These are phyloP conservation scores for Julus scanicus DNA, from an alignment of 2,888 invertebrate species.

Conservation along the genomic window DNA sequence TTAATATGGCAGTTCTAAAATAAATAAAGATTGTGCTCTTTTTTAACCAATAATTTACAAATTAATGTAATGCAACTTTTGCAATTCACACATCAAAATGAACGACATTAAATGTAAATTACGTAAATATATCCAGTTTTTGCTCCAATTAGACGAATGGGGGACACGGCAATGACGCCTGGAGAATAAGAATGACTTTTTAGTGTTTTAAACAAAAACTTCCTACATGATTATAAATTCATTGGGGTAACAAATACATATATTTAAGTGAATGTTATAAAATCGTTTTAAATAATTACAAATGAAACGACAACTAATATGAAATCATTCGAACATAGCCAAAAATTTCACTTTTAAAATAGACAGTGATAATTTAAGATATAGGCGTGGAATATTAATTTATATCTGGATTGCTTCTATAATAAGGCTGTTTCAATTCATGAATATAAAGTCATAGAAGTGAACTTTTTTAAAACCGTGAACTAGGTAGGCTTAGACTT, in stretches of 20 bases:
- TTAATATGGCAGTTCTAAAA: not conserved
- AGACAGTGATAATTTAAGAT: not conserved
- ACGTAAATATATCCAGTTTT: not conserved
- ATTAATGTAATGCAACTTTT: slow-evolving; percentile 11
- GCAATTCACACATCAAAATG: not conserved
- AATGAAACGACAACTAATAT: not conserved
- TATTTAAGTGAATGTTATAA: slow-evolving; percentile 3
- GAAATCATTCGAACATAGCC: not conserved
- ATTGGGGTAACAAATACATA: not conserved
- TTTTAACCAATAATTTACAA: not conserved
- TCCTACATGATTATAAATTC: slow-evolving; percentile 29
- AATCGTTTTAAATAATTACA: not conserved
- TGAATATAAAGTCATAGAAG: slow-evolving; percentile 45
- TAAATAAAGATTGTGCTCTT: not conserved
- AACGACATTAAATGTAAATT: slow-evolving; percentile 18
- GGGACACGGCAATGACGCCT: not conserved
- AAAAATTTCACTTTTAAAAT: not conserved
- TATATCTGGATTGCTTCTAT: slow-evolving; percentile 19
- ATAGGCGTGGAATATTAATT: not conserved
- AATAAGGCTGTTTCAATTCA: slow-evolving; percentile 40
- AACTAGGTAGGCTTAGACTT: slow-evolving; percentile 50
- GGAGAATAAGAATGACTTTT: slow-evolving; percentile 13
- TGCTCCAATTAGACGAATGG: slow-evolving; percentile 31
- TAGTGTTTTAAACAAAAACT: slow-evolving; percentile 38
- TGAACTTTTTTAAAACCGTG: slow-evolving; percentile 26